Evolutionary conservation across 2,888 invertebrate species (phyloP), one percentile per base, ranked within the genome.

Genomic region (Lasioglossum morio): DNA sequence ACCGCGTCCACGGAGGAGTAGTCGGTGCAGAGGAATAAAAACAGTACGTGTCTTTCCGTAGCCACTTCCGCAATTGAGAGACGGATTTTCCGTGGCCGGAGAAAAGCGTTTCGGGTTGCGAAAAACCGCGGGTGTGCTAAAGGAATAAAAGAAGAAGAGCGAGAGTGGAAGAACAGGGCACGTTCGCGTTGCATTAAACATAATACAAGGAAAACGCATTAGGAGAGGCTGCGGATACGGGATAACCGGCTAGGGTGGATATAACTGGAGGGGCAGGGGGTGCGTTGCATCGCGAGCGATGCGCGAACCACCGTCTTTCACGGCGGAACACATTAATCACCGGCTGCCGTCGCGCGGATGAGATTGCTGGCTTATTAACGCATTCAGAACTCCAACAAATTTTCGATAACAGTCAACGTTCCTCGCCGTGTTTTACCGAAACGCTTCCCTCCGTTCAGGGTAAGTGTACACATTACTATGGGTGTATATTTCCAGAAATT

Each of bases 201-300:
- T 72, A 40, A 82, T 85, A 86, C 85, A 86, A 69, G 86, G 66
- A 46, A 85, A 86, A 85, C 80, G 86, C 85, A 86, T 85, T 86
- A 86, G 76, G 70, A 40, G 72, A 46, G 46, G 60, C 60, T 83
- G 37, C 30, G 53, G 27, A 69, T 40, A 23, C 16, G 34, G 74
- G 75, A 74, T 80, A 34, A 57, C 23, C 8, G 60, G 27, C 60
- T 5, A 7, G 63, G 63, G 5, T 14, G 46, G 46, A 4, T 16
- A 46, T 16, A 46, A 46, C 46, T 46, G 30, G 7, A 63, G 63
- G 30, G 7, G 2, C 14, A 8, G 2, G 63, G 30, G 8, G 43
- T 43, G 43, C 43, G 43, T 43, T 43, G 12, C 12, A 43, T 43
- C 43, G 14, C 43, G n/a, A n/a, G 43, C 43, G 46, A 23, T 53